Evolutionary conservation across 2,113 vertebrate species (phyloP).

Genomic region (Petroica traversi): DNA sequence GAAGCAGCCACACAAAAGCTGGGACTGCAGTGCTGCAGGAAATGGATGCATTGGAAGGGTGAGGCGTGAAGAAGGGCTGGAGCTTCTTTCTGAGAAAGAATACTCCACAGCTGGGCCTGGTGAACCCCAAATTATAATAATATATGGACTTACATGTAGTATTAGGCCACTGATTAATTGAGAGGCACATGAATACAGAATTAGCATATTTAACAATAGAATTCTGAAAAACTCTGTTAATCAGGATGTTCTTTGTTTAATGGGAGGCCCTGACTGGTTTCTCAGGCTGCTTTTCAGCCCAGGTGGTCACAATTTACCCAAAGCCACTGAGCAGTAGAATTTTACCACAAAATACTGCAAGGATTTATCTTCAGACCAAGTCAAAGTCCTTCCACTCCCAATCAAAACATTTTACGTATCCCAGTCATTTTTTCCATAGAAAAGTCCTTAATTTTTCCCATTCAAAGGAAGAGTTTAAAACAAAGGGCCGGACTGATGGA

Average conservation of each 20-base stretch:
- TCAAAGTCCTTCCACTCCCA: not conserved
- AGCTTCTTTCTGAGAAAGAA: not conserved
- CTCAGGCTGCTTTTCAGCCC: not conserved
- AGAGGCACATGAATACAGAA: not conserved
- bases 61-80: not conserved
- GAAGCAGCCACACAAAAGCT: not conserved
- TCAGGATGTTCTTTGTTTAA: not conserved
- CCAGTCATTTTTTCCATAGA: not conserved
- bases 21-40: not conserved
- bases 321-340: not conserved
- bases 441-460: not conserved
- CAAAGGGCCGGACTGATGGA: fast-evolving
- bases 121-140: not conserved
- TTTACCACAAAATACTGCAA: not conserved
- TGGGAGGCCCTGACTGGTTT: not conserved
- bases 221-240: not conserved
- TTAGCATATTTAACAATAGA: not conserved
- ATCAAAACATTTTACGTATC: not conserved
- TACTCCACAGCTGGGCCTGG: not conserved
- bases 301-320: not conserved
- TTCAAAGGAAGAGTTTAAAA: not conserved
- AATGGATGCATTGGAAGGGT: not conserved
- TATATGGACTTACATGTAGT: not conserved
- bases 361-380: not conserved
- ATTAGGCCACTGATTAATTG: not conserved